phyloP scores from a whole-genome alignment of 2,888 invertebrate genomes.

The Ceramica pisi region DNA sequence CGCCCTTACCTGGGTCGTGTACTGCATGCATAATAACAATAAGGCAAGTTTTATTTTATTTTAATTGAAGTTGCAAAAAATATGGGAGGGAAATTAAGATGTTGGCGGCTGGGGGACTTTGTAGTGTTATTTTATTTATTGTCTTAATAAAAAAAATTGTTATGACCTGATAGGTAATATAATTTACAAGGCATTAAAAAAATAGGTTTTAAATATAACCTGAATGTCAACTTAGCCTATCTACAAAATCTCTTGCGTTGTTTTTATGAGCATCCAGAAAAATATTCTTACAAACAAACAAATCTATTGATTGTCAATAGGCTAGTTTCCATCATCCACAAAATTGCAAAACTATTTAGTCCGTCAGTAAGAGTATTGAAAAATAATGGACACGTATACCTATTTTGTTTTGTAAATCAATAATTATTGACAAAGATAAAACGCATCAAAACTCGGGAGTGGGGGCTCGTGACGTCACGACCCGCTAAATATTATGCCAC shows the following conservation, averaged over 20 bases:
- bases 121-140: not conserved
- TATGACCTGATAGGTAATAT: not conserved
- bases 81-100: not conserved
- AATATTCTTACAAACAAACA: not conserved
- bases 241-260: not conserved
- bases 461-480: no score
- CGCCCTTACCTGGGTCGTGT: conserved; percentile 32
- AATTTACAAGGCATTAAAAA: no score
- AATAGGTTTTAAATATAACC: not conserved
- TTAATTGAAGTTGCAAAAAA: conserved; percentile 31
- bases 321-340: no score
- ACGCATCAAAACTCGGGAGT: no score
- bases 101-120: conserved; percentile 8
- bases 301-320: not conserved
- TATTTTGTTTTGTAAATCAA: no score
- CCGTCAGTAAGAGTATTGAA: no score
- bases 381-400: no score
- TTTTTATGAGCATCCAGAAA: not conserved
- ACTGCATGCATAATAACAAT: conserved; percentile 46
- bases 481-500: no score
- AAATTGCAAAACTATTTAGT: no score
- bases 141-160: conserved; percentile 2
- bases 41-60: conserved; percentile 31
- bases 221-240: not conserved
- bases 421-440: no score